Evolutionary conservation across 37 sponge, comb jelly and placozoan species (phyloP), one percentile per base, ranked within the genome.

Genomic region (Hormiphora californensis): DNA sequence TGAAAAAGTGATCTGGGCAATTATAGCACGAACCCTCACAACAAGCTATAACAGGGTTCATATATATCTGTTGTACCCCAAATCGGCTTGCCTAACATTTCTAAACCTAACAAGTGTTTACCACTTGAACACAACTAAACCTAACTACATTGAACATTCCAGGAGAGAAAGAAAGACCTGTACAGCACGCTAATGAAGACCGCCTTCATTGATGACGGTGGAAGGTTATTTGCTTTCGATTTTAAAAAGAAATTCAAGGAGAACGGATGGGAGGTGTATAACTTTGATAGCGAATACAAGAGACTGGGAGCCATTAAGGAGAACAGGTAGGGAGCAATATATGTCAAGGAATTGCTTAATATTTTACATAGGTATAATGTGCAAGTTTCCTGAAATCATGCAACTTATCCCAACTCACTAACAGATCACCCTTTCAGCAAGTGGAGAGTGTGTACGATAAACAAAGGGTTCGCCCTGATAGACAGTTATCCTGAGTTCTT

Each of bases 181-280:
- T 33, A 65, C 67, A 35, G 35, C 38, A 28, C 15, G 21, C 37
- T 65, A 38, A 38, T 65, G 37, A 65, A 65, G 28, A 3, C 12
- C 34, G 67, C 67, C 34, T 65, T 65, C 67, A 35, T 39, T 39
- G 67, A 38, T 2, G 67, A 65, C 37, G 67, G 35, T 8, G 67
- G 67, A 30, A 30, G 28, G 28, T 36, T 65, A 19, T 65, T 65
- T 33, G 67, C 67, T 1, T 65, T 32, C 67, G 67, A 65, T 36
- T 65, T 36, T 19, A 35, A 38, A 7, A 27, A 28, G 67, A 65
- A 65, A 38, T 32, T 33, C 37, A 65, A 65, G 37, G 67, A 65
- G 34, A 65, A 65, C 37, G 67, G 67, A 5, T 65, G 67, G 67
- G 67, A 65, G 37, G 37, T 65, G 37, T 65, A 65, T 39, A 38